These are phyloP conservation scores for Calameuta filiformis DNA, from an alignment of 2,888 invertebrate genomes.

Conservation along the genomic window DNA sequence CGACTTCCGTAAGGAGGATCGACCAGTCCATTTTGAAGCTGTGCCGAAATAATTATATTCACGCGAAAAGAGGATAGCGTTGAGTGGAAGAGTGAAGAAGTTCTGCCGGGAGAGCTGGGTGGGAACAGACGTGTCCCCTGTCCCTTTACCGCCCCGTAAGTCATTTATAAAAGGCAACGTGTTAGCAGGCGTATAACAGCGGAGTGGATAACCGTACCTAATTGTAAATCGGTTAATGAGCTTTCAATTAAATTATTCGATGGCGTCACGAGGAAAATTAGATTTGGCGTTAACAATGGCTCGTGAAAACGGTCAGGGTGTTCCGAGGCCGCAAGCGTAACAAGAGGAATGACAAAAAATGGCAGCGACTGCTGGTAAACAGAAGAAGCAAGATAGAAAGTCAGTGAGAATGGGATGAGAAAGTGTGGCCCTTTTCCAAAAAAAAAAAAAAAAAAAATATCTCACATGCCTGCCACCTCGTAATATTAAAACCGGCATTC, in stretches of 20 bases:
- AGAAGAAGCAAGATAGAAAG: neutral
- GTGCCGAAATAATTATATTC: neutral
- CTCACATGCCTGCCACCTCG: too few relatives aligned
- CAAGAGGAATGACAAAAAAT: neutral
- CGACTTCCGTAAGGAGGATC: neutral
- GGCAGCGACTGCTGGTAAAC: neutral
- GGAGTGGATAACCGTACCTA: constrained; percentile 8
- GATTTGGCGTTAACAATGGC: neutral
- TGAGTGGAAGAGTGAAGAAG: neutral
- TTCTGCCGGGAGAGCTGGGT: neutral
- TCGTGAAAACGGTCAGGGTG: neutral
- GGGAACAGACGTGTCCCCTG: too few relatives aligned
- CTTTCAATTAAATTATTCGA: constrained; percentile 27
- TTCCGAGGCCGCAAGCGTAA: neutral
- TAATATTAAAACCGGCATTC: too few relatives aligned
- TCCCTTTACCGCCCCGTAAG: too few relatives aligned
- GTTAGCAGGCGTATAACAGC: neutral
- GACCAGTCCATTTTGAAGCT: neutral
- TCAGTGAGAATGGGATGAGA: neutral
- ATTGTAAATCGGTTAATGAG: constrained; percentile 28
- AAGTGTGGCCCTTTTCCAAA: neutral
- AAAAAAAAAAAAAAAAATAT: too few relatives aligned
- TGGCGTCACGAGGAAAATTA: constrained; percentile 12
- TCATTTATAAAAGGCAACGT: neutral
- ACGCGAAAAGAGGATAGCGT: neutral